Conservation (phyloP, 2,888 invertebrate genomes). For the Drosophila trichaetosa region DNA sequence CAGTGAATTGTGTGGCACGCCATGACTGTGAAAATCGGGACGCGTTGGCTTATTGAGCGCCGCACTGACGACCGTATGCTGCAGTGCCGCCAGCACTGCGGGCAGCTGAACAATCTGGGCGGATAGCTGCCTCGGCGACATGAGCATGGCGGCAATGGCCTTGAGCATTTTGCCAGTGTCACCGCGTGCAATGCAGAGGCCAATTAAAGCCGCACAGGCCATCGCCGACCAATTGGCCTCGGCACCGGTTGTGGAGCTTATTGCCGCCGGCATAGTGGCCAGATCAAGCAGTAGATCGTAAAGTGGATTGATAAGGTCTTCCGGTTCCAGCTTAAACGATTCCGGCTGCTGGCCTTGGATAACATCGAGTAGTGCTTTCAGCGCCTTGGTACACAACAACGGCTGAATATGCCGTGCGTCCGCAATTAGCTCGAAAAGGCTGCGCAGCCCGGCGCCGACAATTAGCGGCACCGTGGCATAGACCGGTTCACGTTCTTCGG, state of each 20-base stretch:
- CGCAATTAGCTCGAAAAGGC: constrained; percentile 95
- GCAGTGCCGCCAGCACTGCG: constrained; percentile 92
- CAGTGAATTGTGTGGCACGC: constrained; percentile 91
- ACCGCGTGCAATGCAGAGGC: constrained; percentile 96
- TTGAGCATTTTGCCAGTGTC: constrained; percentile 95
- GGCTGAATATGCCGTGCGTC: constrained; percentile 94
- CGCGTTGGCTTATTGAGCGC: constrained; percentile 92
- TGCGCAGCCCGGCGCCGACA: constrained; percentile 92
- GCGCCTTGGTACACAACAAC: constrained; percentile 93
- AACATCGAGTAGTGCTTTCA: constrained; percentile 94
- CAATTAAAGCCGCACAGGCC: constrained; percentile 96
- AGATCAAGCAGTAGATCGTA: constrained; percentile 94
- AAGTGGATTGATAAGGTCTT: constrained; percentile 90
- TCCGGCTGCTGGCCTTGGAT: constrained; percentile 88
- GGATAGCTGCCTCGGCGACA: constrained; percentile 92
- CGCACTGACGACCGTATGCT: constrained; percentile 95
- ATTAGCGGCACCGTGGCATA: constrained; percentile 87
- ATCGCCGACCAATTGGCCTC: constrained; percentile 92
- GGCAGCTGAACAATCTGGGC: constrained; percentile 94
- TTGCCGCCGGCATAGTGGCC: constrained; percentile 89
- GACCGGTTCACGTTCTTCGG: constrained; percentile 85
- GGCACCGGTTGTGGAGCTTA: constrained; percentile 76
- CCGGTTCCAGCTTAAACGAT: constrained; percentile 84
- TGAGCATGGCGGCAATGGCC: constrained; percentile 94
- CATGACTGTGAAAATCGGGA: constrained; percentile 95